Conservation (phyloP, 1,140 invertebrate genomes). For the Drosophila grimshawi region DNA sequence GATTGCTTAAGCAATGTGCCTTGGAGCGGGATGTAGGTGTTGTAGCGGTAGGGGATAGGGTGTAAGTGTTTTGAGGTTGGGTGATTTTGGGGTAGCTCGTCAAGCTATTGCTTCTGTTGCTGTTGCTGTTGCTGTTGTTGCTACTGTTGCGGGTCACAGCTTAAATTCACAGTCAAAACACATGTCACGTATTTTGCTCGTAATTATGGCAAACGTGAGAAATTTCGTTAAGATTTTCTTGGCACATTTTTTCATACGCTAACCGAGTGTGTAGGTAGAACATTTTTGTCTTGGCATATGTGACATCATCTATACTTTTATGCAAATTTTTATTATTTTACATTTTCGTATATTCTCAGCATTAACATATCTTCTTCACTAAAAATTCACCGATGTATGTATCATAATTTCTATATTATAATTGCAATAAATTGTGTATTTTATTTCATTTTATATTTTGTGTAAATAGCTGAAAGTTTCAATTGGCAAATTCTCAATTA, state of each 20-base stretch:
- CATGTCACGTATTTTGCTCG: conserved; percentile 82
- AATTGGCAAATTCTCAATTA: too few species aligned
- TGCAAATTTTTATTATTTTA: background rate
- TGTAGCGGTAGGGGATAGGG: background rate
- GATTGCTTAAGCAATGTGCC: background rate
- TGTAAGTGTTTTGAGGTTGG: background rate
- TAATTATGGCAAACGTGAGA: conserved; percentile 84
- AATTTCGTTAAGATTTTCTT: conserved; percentile 83
- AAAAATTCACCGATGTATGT: too few species aligned
- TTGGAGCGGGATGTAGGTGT: background rate
- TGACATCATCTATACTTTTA: background rate
- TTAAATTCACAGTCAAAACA: conserved; percentile 78
- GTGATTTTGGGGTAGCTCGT: conserved; percentile 2
- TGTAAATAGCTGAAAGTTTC: too few species aligned
- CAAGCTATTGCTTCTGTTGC: conserved; percentile 29
- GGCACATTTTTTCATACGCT: conserved; percentile 66
- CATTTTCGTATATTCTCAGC: background rate
- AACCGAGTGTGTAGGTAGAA: background rate
- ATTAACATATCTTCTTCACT: too few species aligned
- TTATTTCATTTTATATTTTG: too few species aligned
- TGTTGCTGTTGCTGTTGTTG: conserved; percentile 22
- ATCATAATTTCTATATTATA: too few species aligned
- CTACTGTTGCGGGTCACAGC: conserved; percentile 19
- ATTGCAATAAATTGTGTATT: too few species aligned
- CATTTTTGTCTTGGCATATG: conserved; percentile 5